Conservation (phyloP, 37 sponge, comb jelly and placozoan genomes). For the Cladorhizidae sp. region DNA sequence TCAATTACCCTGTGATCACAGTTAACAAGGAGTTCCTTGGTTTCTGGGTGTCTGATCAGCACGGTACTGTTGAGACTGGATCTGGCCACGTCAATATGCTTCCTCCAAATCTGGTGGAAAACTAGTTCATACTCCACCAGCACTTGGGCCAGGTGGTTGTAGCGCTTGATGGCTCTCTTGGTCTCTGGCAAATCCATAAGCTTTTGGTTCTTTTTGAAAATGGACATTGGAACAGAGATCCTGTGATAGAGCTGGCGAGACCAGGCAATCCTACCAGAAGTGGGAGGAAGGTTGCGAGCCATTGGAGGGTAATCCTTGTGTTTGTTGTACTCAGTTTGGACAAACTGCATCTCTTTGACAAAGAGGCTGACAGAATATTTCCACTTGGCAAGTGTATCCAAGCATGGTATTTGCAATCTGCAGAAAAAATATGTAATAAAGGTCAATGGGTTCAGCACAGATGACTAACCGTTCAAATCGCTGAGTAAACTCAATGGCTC, state of each 20-base stretch:
- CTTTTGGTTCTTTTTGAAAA: constrained; percentile 53
- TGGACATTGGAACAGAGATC: constrained; percentile 82
- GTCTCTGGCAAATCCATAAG: constrained; percentile 75
- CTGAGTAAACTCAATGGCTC: constrained; percentile 57
- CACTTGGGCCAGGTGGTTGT: constrained; percentile 89
- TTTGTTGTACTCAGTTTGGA: constrained; percentile 85
- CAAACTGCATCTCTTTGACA: constrained; percentile 79
- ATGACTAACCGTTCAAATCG: constrained; percentile 63
- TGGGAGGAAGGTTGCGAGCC: constrained; percentile 91
- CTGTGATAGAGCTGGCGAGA: constrained; percentile 88
- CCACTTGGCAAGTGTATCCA: constrained; percentile 72
- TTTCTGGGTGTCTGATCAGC: constrained; percentile 85
- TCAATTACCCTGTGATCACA: constrained; percentile 78
- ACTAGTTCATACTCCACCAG: constrained; percentile 95
- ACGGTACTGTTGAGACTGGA: constrained; percentile 77
- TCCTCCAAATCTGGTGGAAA: constrained; percentile 71
- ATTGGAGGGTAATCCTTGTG: constrained; percentile 86
- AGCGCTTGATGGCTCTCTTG: constrained; percentile 83
- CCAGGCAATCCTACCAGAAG: constrained; percentile 95
- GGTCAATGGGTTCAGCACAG: too few relatives aligned
- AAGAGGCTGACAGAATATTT: constrained; percentile 56
- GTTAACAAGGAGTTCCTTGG: constrained; percentile 78
- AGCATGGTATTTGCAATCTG: constrained; percentile 73
- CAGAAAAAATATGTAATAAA: neutral
- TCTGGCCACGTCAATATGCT: constrained; percentile 61